Conservation (phyloP, 2,113 vertebrate genomes). For the Cynocephalus volans region DNA sequence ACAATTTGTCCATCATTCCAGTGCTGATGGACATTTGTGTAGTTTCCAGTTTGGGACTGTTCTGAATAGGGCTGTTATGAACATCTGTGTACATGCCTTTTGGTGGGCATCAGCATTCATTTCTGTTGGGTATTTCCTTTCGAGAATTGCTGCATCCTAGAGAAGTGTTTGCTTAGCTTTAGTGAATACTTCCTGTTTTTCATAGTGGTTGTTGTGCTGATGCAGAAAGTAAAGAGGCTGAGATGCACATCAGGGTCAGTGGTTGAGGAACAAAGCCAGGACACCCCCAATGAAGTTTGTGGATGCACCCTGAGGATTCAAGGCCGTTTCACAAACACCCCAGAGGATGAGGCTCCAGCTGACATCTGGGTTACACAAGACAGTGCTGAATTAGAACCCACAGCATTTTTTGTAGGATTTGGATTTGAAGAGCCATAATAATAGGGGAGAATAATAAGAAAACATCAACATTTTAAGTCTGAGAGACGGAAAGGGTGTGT, state of each 20-base stretch:
- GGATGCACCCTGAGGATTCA: background rate
- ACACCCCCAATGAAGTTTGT: background rate
- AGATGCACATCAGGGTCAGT: background rate
- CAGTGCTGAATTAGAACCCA: background rate
- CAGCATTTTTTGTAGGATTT: background rate
- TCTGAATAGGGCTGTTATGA: background rate
- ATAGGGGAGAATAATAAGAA: background rate
- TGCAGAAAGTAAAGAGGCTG: background rate
- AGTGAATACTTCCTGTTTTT: background rate
- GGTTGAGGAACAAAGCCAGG: background rate
- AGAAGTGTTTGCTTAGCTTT: background rate
- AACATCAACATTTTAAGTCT: background rate
- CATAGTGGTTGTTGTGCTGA: background rate
- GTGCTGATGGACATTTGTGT: background rate
- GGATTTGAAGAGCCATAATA: background rate
- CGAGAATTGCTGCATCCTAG: background rate
- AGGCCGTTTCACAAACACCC: background rate
- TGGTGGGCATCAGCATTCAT: background rate
- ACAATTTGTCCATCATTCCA: background rate
- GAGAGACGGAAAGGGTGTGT: background rate
- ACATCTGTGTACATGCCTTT: background rate
- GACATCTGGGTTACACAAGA: background rate
- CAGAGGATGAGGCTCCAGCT: background rate
- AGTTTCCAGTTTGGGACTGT: background rate
- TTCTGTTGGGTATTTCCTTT: conserved; percentile 26